phyloP scores from a whole-genome alignment of 2,797 vertebrate genomes.

The Enteromius viviparus region DNA sequence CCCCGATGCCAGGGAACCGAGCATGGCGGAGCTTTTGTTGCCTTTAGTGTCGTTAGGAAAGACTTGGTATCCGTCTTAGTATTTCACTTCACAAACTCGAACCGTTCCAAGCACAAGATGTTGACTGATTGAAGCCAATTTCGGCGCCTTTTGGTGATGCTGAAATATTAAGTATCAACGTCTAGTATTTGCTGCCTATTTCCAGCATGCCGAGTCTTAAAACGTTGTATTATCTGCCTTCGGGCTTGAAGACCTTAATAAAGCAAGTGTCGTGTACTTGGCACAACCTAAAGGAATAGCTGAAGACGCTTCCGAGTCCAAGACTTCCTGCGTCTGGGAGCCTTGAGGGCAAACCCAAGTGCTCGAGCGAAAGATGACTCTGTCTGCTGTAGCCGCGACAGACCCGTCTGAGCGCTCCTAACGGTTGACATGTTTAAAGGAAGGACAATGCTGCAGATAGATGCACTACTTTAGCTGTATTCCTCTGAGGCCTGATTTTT shows the following conservation, averaged over 20 bases:
- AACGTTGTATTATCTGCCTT: constrained; percentile 19
- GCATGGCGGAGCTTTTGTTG: constrained; percentile 12
- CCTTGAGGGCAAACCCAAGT: constrained; percentile 8
- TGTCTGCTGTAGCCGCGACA: background rate
- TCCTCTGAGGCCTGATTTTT: background rate
- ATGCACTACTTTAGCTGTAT: constrained; percentile 47
- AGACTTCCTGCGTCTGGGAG: background rate
- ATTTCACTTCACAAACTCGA: background rate
- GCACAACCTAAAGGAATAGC: background rate
- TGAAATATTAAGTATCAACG: background rate
- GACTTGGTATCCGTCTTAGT: background rate
- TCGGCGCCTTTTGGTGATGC: background rate
- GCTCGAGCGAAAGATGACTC: background rate
- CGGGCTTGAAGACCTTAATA: background rate
- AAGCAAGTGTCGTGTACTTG: background rate
- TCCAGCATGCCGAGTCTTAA: constrained; percentile 11
- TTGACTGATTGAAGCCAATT: constrained; percentile 1
- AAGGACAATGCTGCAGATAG: constrained; percentile 46
- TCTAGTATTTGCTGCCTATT: constrained; percentile 14
- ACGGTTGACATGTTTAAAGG: constrained; percentile 1
- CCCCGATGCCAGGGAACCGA: constrained; percentile 28
- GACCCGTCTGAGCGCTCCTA: background rate
- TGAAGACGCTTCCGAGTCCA: background rate
- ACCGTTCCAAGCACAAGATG: constrained; percentile 3
- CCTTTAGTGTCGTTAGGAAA: background rate